A percentile compares a stretch with the other conserved stretches of the same genome.
Evolutionary conservation across 2,113 vertebrate genomes (phyloP).

Genomic region (Ifrita kowaldi): DNA sequence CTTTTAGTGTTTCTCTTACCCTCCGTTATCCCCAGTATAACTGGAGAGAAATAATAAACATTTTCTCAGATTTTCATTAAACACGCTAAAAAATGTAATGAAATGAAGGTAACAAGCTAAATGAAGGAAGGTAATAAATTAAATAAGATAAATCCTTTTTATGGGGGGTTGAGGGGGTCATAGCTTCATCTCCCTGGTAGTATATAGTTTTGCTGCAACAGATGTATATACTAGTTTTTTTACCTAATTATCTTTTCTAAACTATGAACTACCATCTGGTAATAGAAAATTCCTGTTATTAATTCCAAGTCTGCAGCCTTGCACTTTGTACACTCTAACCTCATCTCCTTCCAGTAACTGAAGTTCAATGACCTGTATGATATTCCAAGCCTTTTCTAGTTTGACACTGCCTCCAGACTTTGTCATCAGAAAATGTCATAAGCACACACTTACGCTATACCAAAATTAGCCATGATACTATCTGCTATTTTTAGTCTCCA

Average conservation of each 20-base stretch:
- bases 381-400: slow-evolving; percentile 10
- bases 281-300: not conserved
- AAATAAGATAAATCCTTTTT: not conserved
- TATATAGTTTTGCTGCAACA: not conserved
- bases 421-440: slow-evolving; percentile 57
- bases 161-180: not conserved
- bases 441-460: not conserved
- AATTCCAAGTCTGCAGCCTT: not conserved
- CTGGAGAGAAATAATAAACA: not conserved
- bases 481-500: slow-evolving; percentile 43
- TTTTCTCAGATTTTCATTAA: not conserved
- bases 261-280: not conserved
- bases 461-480: slow-evolving; percentile 44
- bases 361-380: slow-evolving; percentile 28
- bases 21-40: not conserved
- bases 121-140: not conserved
- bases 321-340: slow-evolving; percentile 14
- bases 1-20: not conserved
- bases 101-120: not conserved
- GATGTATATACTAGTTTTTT: not conserved
- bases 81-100: not conserved
- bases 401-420: slow-evolving; percentile 23
- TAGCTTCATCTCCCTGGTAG: not conserved
- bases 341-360: not conserved
- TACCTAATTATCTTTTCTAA: not conserved